These are phyloP conservation scores for Cyanoramphus novaezelandiae DNA, from an alignment of 2,113 vertebrate species.

Conservation along the genomic window DNA sequence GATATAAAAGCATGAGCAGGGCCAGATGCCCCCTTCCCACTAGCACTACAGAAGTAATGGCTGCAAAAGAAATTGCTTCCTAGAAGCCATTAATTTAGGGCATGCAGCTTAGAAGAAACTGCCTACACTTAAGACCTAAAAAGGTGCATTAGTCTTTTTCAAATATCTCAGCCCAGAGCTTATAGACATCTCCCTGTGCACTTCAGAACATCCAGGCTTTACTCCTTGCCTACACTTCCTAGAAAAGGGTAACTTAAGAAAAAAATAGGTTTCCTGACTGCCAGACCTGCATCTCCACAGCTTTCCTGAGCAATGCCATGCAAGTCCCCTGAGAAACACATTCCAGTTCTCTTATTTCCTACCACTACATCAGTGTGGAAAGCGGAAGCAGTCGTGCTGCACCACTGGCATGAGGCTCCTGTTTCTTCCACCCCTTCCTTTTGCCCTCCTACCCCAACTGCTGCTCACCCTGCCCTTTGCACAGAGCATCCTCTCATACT, in stretches of 20 bases:
- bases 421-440: not conserved
- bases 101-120: not conserved
- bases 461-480: not conserved
- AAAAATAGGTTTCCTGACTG: not conserved
- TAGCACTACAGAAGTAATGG: not conserved
- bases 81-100: not conserved
- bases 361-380: not conserved
- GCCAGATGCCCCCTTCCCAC: not conserved
- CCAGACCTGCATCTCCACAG: not conserved
- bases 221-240: not conserved
- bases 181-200: not conserved
- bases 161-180: not conserved
- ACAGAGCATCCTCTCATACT: not conserved
- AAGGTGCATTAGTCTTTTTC: not conserved
- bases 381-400: not conserved
- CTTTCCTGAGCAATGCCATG: not conserved
- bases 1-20: not conserved
- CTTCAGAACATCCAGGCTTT: not conserved
- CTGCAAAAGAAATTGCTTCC: not conserved
- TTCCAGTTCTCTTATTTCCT: fast-evolving
- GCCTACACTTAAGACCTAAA: not conserved
- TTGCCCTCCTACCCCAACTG: not conserved
- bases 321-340: not conserved
- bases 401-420: not conserved
- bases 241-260: not conserved